Evolutionary conservation across 2,113 vertebrate genomes (phyloP).

Genomic region (Atractosteus spatula): DNA sequence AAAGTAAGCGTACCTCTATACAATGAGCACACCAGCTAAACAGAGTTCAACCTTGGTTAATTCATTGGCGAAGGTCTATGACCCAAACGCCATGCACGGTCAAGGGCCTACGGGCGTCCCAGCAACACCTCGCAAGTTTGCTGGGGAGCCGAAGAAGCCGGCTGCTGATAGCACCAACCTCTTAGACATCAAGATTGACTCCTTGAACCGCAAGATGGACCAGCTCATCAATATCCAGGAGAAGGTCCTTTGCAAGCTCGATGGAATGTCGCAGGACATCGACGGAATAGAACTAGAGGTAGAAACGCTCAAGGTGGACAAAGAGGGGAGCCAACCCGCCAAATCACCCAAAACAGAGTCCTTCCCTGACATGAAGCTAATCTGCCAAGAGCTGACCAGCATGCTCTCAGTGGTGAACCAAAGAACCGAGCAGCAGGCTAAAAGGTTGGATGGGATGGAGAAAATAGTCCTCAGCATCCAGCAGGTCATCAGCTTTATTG

Average conservation of each 20-base stretch:
- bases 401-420: conserved; percentile 58
- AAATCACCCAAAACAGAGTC: conserved; percentile 27
- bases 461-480: conserved; percentile 71
- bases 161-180: conserved; percentile 46
- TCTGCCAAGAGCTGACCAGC: conserved; percentile 60
- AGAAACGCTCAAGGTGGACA: conserved; percentile 68
- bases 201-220: conserved; percentile 74
- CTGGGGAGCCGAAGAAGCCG: conserved; percentile 36
- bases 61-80: conserved; percentile 74
- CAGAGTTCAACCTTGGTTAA: conserved; percentile 62
- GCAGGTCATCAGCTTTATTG: conserved; percentile 71
- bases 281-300: conserved; percentile 63
- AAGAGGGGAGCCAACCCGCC: conserved; percentile 55
- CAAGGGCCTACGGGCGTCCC: conserved; percentile 48
- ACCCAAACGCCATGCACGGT: conserved; percentile 67
- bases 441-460: conserved; percentile 73
- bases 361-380: conserved; percentile 43
- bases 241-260: conserved; percentile 66
- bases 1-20: not conserved
- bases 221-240: conserved; percentile 68
- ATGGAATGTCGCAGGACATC: conserved; percentile 70
- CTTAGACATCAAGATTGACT: conserved; percentile 69
- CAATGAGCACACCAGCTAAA: conserved; percentile 17
- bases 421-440: conserved; percentile 65
- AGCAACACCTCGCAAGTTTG: conserved; percentile 43